Percentiles rank a stretch among this genome's conserved stretches.
These are phyloP conservation scores for Metopolophium dirhodum DNA, from an alignment of 1,140 invertebrate genomes.

Conservation along the genomic window DNA sequence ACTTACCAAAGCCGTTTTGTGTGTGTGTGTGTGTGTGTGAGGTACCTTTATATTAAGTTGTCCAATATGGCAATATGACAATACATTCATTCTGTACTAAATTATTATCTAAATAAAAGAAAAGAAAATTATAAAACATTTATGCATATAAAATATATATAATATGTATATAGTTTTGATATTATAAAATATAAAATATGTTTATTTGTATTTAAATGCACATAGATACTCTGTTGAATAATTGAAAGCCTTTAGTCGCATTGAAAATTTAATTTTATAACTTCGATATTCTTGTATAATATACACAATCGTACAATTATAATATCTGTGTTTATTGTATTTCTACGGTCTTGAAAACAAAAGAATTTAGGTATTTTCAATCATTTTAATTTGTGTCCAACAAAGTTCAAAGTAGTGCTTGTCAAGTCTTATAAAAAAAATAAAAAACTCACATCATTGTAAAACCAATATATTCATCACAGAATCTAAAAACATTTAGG, in stretches of 20 bases:
- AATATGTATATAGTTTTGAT: no score
- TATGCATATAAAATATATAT: not conserved
- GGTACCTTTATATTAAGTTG: not conserved
- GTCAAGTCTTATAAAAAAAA: no score
- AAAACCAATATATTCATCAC: no score
- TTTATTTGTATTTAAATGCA: not conserved
- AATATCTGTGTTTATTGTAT: no score
- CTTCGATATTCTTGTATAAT: not conserved
- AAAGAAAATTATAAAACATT: not conserved
- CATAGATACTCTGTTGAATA: not conserved
- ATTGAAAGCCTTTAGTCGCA: not conserved
- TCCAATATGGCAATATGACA: not conserved
- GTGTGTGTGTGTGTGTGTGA: not conserved
- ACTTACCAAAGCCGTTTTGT: not conserved
- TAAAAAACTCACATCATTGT: no score
- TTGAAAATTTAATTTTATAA: not conserved
- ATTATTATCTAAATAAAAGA: not conserved
- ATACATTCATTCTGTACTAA: not conserved
- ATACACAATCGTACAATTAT: not conserved
- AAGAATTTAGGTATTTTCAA: not conserved
- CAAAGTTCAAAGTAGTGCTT: no score
- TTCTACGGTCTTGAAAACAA: not conserved
- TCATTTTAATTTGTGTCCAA: not conserved
- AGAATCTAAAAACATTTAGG: no score
- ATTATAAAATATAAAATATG: not conserved